phyloP scores from a whole-genome alignment of 2,888 invertebrate genomes.

The Trimorus sp. region DNA sequence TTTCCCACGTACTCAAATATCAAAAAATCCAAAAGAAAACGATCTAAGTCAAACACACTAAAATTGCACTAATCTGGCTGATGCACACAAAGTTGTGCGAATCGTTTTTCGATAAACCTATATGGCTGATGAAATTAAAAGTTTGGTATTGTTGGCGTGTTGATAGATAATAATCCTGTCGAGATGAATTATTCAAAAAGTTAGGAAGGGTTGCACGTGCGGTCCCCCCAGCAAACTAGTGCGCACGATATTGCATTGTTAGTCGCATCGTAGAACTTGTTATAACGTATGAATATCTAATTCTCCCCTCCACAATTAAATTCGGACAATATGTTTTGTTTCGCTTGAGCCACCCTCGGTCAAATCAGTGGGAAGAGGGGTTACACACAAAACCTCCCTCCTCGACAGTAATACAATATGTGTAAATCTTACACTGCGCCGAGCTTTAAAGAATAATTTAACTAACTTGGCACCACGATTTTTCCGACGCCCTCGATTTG shows the following conservation, averaged over 20 bases:
- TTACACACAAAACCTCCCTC: constrained; percentile 67
- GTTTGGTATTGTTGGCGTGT: constrained; percentile 57
- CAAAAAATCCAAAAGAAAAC: too few relatives aligned
- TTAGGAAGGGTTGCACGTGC: constrained; percentile 62
- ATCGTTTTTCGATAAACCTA: constrained; percentile 48
- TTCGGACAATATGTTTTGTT: constrained; percentile 82
- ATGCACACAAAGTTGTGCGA: constrained; percentile 27
- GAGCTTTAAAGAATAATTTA: constrained; percentile 50
- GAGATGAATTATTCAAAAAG: constrained; percentile 62
- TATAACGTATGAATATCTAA: constrained; percentile 81
- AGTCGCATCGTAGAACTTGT: constrained; percentile 76
- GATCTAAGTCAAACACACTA: too few relatives aligned
- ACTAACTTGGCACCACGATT: constrained; percentile 40
- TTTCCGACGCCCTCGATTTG: constrained; percentile 1
- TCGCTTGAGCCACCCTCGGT: constrained; percentile 70
- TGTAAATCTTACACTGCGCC: constrained; percentile 75
- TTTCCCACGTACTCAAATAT: too few relatives aligned
- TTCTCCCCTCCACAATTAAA: constrained; percentile 80
- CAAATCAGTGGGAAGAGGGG: constrained; percentile 62
- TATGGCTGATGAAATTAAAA: constrained; percentile 57
- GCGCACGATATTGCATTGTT: constrained; percentile 72
- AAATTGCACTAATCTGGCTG: too few relatives aligned
- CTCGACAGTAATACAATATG: constrained; percentile 72
- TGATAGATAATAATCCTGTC: constrained; percentile 65
- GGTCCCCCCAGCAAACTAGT: constrained; percentile 58